Evolutionary conservation across 2,888 invertebrate species (phyloP).

Genomic region (Rugalucina vietnamica): DNA sequence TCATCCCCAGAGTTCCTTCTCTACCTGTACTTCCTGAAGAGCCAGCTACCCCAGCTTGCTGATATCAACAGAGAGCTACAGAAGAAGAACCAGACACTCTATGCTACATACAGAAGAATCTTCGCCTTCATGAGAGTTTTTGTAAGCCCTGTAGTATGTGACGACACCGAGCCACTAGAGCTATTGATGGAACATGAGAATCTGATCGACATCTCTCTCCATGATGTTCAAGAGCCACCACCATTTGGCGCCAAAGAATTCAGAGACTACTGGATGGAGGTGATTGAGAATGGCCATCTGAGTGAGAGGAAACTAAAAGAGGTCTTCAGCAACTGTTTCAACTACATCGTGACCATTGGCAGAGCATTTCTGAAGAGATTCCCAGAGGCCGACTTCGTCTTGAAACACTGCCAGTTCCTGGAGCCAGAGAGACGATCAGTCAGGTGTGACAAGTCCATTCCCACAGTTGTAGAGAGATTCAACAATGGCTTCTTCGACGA

Average conservation of each 20-base stretch:
- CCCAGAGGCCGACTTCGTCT: neutral
- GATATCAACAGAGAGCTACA: neutral
- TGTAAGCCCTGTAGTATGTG: neutral
- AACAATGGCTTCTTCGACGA: neutral
- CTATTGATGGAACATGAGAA: neutral
- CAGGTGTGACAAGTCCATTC: neutral
- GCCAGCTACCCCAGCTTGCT: neutral
- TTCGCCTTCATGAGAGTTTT: neutral
- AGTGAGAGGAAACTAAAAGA: neutral
- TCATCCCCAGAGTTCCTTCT: constrained; percentile 5
- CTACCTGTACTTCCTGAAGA: neutral
- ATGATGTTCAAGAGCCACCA: neutral
- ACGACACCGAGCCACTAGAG: neutral
- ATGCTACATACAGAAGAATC: neutral
- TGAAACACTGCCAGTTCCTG: constrained; percentile 11
- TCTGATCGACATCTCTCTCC: neutral
- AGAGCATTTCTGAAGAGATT: neutral
- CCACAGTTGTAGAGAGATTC: neutral
- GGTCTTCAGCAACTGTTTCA: neutral
- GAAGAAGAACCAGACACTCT: constrained; percentile 3
- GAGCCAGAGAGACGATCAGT: neutral
- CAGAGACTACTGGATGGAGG: neutral
- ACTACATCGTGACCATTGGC: constrained; percentile 3
- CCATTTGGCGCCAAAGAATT: neutral
- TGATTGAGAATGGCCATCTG: constrained; percentile 1